Percentiles rank a stretch among this genome's conserved stretches.
These are phyloP conservation scores for Leucosticte australis DNA, from an alignment of 2,113 vertebrate genomes.

Conservation along the genomic window DNA sequence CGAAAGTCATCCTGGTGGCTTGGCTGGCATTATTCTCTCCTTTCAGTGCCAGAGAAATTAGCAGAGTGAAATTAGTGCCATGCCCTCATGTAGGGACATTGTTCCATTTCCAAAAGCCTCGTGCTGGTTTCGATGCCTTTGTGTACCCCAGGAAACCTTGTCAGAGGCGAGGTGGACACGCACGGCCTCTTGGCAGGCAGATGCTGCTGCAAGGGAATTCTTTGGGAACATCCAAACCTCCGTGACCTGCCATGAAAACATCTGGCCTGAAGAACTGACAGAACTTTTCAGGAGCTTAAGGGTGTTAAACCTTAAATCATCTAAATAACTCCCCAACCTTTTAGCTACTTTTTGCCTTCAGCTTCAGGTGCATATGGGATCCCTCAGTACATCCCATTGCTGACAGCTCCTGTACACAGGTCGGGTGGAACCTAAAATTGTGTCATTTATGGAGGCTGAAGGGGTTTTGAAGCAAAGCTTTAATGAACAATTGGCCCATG, in stretches of 20 bases:
- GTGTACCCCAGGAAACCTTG: conserved; percentile 1
- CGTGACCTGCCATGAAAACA: not conserved
- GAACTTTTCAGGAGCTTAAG: not conserved
- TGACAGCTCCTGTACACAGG: not conserved
- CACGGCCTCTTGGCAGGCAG: not conserved
- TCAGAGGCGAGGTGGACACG: not conserved
- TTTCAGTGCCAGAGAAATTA: conserved; percentile 45
- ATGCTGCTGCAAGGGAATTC: not conserved
- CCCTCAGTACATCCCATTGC: not conserved
- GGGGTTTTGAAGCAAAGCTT: not conserved
- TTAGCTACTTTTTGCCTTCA: not conserved
- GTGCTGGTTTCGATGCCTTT: not conserved
- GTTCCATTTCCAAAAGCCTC: not conserved
- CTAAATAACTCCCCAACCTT: not conserved
- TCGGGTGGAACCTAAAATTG: not conserved
- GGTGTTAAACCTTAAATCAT: not conserved
- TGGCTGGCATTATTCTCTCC: not conserved
- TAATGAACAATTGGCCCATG: not conserved
- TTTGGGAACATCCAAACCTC: not conserved
- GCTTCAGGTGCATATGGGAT: not conserved
- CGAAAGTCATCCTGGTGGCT: conserved; percentile 8
- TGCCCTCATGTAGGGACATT: conserved; percentile 1
- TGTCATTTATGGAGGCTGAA: not conserved
- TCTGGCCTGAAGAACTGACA: not conserved
- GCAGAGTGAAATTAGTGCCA: conserved; percentile 16